phyloP scores from a whole-genome alignment of 2,113 vertebrate genomes.

The Pavo muticus region DNA sequence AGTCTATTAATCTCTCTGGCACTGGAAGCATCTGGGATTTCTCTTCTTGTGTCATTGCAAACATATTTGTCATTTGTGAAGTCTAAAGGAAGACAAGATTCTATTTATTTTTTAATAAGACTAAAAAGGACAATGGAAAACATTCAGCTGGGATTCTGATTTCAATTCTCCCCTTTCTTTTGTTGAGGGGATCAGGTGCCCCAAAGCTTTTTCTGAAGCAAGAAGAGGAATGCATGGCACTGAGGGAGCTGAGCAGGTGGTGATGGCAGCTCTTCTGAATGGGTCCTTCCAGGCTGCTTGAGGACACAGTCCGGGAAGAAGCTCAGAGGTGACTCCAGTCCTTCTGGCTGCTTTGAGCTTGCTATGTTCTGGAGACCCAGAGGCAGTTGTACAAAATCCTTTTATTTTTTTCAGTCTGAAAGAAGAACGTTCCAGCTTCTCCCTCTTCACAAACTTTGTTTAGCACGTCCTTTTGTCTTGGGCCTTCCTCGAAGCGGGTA shows the following conservation, averaged over 20 bases:
- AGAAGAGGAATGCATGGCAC: background rate
- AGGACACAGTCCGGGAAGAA: background rate
- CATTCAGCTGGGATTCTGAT: background rate
- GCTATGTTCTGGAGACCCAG: background rate
- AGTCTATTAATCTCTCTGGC: conserved; percentile 46
- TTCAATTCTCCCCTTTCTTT: background rate
- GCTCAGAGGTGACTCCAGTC: background rate
- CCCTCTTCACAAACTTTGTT: background rate
- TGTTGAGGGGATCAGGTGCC: rapidly evolving
- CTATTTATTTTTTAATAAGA: background rate
- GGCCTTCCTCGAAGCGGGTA: background rate
- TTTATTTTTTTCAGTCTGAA: background rate
- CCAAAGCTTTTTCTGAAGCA: background rate
- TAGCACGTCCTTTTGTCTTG: background rate
- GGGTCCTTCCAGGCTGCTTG: rapidly evolving
- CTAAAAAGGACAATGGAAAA: background rate
- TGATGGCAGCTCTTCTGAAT: background rate
- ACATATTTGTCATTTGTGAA: conserved; percentile 14
- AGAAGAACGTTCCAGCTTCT: background rate
- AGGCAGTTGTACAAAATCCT: background rate
- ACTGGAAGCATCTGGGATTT: background rate
- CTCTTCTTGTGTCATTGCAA: background rate
- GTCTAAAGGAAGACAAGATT: background rate
- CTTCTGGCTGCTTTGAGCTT: background rate
- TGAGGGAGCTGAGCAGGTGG: background rate